phyloP scores from a whole-genome alignment of 2,888 invertebrate genomes.

The Chrysolina americana region DNA sequence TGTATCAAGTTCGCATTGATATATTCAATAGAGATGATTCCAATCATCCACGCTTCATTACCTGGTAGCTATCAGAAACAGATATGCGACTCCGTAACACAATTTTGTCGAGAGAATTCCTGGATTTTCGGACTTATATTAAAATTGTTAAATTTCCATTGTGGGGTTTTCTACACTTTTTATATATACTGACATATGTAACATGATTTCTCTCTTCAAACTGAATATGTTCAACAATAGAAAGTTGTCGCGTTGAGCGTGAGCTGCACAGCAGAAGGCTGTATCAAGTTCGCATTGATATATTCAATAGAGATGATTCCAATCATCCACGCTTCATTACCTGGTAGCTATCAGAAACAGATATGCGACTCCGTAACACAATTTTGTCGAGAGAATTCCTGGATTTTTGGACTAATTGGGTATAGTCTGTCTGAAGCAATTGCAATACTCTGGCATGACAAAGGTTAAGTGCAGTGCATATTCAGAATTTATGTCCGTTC shows the following conservation, averaged over 20 bases:
- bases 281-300: too few species aligned
- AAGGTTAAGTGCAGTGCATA: conserved; percentile 3
- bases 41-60: not conserved
- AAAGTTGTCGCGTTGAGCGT: too few species aligned
- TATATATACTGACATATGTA: too few species aligned
- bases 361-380: not conserved
- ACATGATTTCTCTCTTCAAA: too few species aligned
- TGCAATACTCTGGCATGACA: not conserved
- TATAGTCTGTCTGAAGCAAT: not conserved
- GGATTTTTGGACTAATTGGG: not conserved
- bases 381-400: not conserved
- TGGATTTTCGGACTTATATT: not conserved
- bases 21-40: not conserved
- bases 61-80: not conserved
- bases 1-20: too few species aligned
- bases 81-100: not conserved
- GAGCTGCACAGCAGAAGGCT: too few species aligned
- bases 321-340: not conserved
- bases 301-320: not conserved
- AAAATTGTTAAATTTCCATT: too few species aligned
- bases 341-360: not conserved
- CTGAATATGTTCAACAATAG: too few species aligned
- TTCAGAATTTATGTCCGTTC: not conserved
- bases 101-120: not conserved
- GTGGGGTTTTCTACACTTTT: too few species aligned